These are phyloP conservation scores for Myioborus miniatus DNA, from an alignment of 2,797 vertebrate genomes.

Conservation along the genomic window DNA sequence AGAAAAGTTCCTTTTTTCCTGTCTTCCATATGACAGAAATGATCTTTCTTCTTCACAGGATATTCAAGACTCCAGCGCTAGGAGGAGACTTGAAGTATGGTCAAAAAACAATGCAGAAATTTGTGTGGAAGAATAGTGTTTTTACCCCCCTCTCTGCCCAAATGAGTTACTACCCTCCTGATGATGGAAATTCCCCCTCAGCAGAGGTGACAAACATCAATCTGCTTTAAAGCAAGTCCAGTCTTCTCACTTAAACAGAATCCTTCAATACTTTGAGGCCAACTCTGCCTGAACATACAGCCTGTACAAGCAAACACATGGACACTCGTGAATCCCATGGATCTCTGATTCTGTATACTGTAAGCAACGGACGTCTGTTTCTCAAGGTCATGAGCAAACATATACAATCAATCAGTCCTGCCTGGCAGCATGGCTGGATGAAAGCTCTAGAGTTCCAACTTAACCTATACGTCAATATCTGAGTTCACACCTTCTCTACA, in stretches of 20 bases:
- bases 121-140: not conserved
- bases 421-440: fast-evolving
- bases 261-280: not conserved
- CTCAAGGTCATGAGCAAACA: not conserved
- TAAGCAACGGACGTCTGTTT: not conserved
- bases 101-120: not conserved
- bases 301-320: not conserved
- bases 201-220: not conserved
- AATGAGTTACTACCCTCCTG: not conserved
- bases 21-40: not conserved
- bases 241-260: not conserved
- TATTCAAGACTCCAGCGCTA: not conserved
- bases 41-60: not conserved
- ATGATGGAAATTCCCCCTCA: not conserved
- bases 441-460: not conserved
- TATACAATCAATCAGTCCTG: not conserved
- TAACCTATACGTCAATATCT: not conserved
- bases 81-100: not conserved
- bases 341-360: not conserved
- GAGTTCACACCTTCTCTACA: not conserved
- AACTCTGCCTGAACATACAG: not conserved
- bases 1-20: not conserved
- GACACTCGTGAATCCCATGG: not conserved
- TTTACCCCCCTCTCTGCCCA: not conserved
- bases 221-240: not conserved